These are phyloP conservation scores for Ligdia adustata DNA, from an alignment of 2,888 invertebrate genomes.

Conservation along the genomic window DNA sequence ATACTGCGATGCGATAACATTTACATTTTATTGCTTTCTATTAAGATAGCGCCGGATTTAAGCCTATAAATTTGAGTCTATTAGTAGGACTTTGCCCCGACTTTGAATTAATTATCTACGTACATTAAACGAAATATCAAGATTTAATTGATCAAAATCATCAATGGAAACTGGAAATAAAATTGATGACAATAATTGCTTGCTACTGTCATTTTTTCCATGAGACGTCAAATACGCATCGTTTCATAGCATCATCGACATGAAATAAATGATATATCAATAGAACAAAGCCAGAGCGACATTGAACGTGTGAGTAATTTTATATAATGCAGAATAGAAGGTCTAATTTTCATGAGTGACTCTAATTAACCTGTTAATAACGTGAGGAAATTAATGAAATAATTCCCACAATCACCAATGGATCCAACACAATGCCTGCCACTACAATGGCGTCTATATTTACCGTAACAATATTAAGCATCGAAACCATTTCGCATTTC, in stretches of 20 bases:
- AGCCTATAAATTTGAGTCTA: conserved; percentile 3
- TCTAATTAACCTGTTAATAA: background rate
- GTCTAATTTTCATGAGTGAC: background rate
- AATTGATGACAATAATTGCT: too few species aligned
- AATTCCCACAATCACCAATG: conserved; percentile 3
- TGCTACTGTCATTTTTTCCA: too few species aligned
- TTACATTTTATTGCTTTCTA: conserved; percentile 16
- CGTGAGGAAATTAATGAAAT: conserved; percentile 5
- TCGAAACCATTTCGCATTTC: conserved; percentile 10
- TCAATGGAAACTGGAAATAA: too few species aligned
- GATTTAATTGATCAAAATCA: too few species aligned
- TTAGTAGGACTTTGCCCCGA: background rate
- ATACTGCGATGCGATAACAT: conserved; percentile 9
- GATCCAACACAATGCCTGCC: conserved; percentile 12
- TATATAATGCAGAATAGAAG: too few species aligned
- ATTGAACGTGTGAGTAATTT: too few species aligned
- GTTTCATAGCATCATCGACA: too few species aligned
- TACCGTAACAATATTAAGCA: conserved; percentile 19
- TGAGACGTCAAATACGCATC: too few species aligned
- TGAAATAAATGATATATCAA: too few species aligned
- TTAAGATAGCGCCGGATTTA: conserved; percentile 6
- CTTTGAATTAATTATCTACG: too few species aligned
- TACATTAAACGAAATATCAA: too few species aligned
- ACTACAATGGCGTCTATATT: conserved; percentile 18
- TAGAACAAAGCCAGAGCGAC: too few species aligned